These are phyloP conservation scores for Hydropsyche betteni DNA, from an alignment of 2,888 invertebrate species.

Conservation along the genomic window DNA sequence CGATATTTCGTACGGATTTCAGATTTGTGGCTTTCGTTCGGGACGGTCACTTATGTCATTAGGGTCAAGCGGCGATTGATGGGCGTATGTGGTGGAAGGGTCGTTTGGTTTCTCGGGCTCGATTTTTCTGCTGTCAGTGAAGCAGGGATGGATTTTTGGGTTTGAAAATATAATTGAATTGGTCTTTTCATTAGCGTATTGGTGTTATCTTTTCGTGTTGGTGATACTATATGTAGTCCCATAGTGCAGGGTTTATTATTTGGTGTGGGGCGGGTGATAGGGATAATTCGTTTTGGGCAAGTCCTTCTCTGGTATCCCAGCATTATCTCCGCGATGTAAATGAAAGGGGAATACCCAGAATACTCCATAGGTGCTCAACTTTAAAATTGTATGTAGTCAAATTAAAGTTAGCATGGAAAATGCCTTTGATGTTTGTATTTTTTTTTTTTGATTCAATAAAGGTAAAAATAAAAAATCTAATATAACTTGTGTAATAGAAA, in stretches of 20 bases:
- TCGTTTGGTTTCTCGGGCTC: neutral
- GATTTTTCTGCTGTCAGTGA: neutral
- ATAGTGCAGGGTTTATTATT: no score
- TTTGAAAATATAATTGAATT: no score
- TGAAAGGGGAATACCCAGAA: neutral
- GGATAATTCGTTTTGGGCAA: neutral
- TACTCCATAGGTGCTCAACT: no score
- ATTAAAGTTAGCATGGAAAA: neutral
- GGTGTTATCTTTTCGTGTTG: no score
- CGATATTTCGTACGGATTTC: neutral
- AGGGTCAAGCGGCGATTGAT: constrained; percentile 13
- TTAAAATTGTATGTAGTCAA: neutral
- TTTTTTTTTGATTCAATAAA: no score
- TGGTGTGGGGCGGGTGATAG: no score
- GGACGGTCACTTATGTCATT: constrained; percentile 8
- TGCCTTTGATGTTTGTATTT: neutral
- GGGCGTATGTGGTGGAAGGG: constrained; percentile 8
- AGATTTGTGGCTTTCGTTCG: neutral
- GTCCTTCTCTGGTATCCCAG: constrained; percentile 15
- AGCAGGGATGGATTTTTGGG: neutral
- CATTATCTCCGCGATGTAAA: constrained; percentile 10
- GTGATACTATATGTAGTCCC: no score
- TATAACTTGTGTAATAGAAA: no score
- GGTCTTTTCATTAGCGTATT: no score
- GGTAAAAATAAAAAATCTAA: no score